Percentiles rank a stretch among this genome's conserved stretches.
Evolutionary conservation across 2,888 invertebrate genomes (phyloP).

Genomic region (Sesamia inferens): DNA sequence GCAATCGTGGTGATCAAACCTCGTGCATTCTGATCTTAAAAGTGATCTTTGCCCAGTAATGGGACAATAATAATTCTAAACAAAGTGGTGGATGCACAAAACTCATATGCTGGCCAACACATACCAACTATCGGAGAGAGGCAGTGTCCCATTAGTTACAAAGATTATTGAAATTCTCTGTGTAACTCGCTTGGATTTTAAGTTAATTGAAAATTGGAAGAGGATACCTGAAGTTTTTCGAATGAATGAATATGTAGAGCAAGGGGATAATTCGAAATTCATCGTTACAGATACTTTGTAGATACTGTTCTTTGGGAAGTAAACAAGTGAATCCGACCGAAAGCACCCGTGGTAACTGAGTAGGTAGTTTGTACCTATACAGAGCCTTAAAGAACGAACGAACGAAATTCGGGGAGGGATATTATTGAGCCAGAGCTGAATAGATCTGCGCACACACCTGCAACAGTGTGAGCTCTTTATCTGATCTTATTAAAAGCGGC

Average conservation of each 20-base stretch:
- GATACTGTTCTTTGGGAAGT: neutral
- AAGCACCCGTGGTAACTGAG: neutral
- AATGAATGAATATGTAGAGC: neutral
- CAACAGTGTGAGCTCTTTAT: slow-evolving; percentile 79
- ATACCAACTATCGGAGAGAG: slow-evolving; percentile 22
- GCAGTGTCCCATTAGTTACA: slow-evolving; percentile 19
- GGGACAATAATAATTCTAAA: slow-evolving; percentile 14
- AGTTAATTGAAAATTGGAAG: slow-evolving; percentile 3
- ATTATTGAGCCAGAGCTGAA: slow-evolving; percentile 56
- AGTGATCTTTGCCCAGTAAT: neutral
- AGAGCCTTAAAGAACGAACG: slow-evolving; percentile 10
- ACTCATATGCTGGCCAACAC: slow-evolving; percentile 34
- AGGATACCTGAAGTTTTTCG: neutral
- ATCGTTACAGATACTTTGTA: neutral
- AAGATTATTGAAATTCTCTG: slow-evolving; percentile 19
- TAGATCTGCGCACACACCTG: slow-evolving; percentile 74
- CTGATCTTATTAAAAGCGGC: slow-evolving; percentile 87
- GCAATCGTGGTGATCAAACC: neutral
- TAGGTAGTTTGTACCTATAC: too few relatives aligned
- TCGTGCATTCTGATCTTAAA: neutral
- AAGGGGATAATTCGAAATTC: neutral
- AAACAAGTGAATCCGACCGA: neutral
- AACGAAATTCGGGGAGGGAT: slow-evolving; percentile 37
- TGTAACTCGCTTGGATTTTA: slow-evolving; percentile 3
- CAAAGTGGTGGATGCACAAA: slow-evolving; percentile 44